Base-by-base conservation (phyloP, 2,888 invertebrate genomes). In the Cephus pulcher region DNA sequence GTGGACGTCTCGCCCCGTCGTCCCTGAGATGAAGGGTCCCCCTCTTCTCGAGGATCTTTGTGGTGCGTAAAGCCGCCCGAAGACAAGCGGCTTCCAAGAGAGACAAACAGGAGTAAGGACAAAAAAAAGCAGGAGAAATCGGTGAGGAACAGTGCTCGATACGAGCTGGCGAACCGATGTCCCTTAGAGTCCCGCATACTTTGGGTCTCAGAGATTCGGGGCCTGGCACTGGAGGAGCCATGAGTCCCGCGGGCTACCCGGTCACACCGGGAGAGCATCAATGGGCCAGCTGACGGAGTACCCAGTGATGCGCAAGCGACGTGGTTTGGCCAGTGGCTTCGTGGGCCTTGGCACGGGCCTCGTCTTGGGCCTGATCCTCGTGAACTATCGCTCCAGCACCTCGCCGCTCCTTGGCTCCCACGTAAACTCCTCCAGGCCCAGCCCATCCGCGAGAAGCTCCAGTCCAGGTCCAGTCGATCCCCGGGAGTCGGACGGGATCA, bases 341-440 rank as follows among this genome's bases (percentile, higher is more conserved):
- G 85, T 91, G 83, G 91, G 94, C 86, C 93, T 94, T 83, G 93
- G 93, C 70, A 90, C 93, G 83, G 94, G 94, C 79, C 92, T 94
- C 75, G 92, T 94, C 84, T 91, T 94, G 76, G 94, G 92, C 76
- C 86, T 89, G 73, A 79, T 92, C 40, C 84, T 92, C 77, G 84
- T 88, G 71, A 89, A 89, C 81, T 89, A 88, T 77, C 85, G 86
- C 12, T 76, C 78, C 40, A 37, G 32, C 71, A 33, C 15, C 32
- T 71, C 71, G 32, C 32, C 71, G 32, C 32, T 15, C 9, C 32
- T 15, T 12, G 15, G 15, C 12, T 33, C 32, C 12, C 71, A 71
- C 71, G 32, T 33, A 0, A 71, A 71, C 12, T 12, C 71, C 6
- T 23, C 15, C 56, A 56, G 56, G 56, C 3, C 11, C 32, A 33